Base-by-base conservation (phyloP, 2,888 invertebrate genomes). In the Crepidodera aurea region DNA sequence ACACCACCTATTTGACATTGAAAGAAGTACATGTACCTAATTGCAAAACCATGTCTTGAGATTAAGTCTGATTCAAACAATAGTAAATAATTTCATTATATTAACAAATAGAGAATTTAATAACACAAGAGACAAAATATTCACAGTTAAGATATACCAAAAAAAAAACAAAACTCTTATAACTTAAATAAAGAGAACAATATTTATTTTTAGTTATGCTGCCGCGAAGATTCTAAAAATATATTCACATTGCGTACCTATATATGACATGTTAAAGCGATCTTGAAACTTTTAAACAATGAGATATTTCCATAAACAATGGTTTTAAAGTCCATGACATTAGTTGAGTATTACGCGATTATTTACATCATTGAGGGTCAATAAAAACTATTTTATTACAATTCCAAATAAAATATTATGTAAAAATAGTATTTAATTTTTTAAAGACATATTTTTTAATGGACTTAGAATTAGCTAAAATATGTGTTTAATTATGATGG, bases 231-330 rank as follows among this genome's bases (percentile, higher is more conserved):
- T 34, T 34, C 7, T n/a, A 7, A 34, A 34, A 34, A 34, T n/a
- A 25, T 5, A 34, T 34, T 34, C 34, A 34, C 7, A 2, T 34
- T n/a, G 34, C 34, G 34, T 34, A n/a, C n/a, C n/a, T n/a, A 6
- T 34, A 34, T n/a, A n/a, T 34, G 34, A 34, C n/a, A 34, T 34
- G 34, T 7, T 34, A 34, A 37, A 37, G 13, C 7, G 37, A 37
- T 37, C 37, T 37, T 37, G 37, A 37, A 37, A 37, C 37, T 37
- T 37, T 37, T 37, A 37, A 13, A 37, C 37, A 37, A 37, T 37
- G 37, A 12, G 37, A n/a, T 34, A 34, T 34, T 34, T 34, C 34
- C 34, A 37, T 37, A 37, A 15, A 15, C 15, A 37, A 37, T 37
- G 4, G 37, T 37, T 13, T 37, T 37, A 15, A 37, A 37, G 37